Evolutionary conservation across 2,888 invertebrate genomes (phyloP).

Genomic region (Drosophila niveifrons): DNA sequence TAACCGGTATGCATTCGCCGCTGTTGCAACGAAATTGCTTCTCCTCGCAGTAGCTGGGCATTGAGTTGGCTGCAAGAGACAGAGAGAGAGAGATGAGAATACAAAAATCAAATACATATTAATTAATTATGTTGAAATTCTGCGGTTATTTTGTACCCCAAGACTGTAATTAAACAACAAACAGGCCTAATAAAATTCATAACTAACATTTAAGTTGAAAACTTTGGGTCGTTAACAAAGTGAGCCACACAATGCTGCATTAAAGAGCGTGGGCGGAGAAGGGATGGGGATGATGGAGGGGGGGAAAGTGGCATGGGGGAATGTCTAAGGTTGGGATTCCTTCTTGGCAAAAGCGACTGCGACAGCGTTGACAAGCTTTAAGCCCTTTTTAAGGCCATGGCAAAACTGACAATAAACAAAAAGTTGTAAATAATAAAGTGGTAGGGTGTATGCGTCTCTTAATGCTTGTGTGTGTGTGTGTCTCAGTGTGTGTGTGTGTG

Average conservation of each 20-base stretch:
- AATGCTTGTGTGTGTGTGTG: constrained; percentile 11
- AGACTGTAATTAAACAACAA: constrained; percentile 51
- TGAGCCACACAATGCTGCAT: constrained; percentile 39
- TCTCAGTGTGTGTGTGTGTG: constrained; percentile 24
- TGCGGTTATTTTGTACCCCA: constrained; percentile 42
- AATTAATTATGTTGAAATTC: constrained; percentile 70
- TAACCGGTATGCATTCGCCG: constrained; percentile 91
- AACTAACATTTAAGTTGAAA: constrained; percentile 80
- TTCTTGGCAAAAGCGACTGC: constrained; percentile 8
- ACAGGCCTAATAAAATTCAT: constrained; percentile 75
- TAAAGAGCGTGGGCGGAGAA: constrained; percentile 5
- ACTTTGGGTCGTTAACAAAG: constrained; percentile 71
- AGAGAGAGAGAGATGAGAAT: background rate
- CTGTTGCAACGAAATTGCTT: constrained; percentile 92
- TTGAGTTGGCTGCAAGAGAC: constrained; percentile 75
- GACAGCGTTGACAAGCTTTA: constrained; percentile 68
- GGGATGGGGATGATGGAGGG: background rate
- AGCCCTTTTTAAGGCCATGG: constrained; percentile 75
- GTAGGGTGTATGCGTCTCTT: constrained; percentile 24
- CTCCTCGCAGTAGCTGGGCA: constrained; percentile 79
- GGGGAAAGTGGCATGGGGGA: background rate
- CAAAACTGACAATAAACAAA: constrained; percentile 77
- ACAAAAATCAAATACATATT: constrained; percentile 67
- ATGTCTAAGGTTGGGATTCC: background rate
- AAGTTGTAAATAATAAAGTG: constrained; percentile 78